phyloP scores from a whole-genome alignment of 2,113 vertebrate genomes.

The Prionailurus bengalensis region DNA sequence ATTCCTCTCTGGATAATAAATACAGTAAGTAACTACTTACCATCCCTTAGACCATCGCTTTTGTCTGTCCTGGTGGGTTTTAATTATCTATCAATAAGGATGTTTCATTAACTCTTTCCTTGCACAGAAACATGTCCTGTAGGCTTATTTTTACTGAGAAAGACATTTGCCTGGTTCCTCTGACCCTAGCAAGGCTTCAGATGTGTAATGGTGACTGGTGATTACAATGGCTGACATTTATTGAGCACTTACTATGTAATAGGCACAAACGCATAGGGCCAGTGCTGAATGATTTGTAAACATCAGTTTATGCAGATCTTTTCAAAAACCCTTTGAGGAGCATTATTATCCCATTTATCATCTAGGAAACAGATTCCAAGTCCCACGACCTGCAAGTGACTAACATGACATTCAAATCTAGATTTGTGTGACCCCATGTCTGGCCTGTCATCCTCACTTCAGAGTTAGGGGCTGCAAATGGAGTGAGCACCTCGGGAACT shows the following conservation, averaged over 20 bases:
- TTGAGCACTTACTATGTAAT: neutral
- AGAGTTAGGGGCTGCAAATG: neutral
- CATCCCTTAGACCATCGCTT: slow-evolving; percentile 59
- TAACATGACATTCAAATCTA: neutral
- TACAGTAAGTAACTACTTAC: slow-evolving; percentile 80
- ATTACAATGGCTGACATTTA: neutral
- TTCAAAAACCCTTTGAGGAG: neutral
- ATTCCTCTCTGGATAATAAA: slow-evolving; percentile 82
- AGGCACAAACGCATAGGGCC: neutral
- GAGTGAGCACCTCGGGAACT: neutral
- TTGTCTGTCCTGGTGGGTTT: slow-evolving; percentile 57
- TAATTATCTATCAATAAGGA: slow-evolving; percentile 58
- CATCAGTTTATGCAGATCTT: neutral
- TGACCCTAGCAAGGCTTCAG: neutral
- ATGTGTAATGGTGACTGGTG: neutral
- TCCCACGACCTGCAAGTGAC: neutral
- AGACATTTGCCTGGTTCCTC: neutral
- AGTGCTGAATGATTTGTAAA: neutral
- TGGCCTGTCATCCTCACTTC: neutral
- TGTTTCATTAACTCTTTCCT: slow-evolving; percentile 67
- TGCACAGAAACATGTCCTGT: neutral
- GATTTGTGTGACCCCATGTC: neutral
- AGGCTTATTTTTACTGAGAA: neutral
- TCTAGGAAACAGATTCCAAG: neutral
- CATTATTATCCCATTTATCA: neutral